phyloP scores from a whole-genome alignment of 2,888 invertebrate species.

The Ischnus inquisitorius region DNA sequence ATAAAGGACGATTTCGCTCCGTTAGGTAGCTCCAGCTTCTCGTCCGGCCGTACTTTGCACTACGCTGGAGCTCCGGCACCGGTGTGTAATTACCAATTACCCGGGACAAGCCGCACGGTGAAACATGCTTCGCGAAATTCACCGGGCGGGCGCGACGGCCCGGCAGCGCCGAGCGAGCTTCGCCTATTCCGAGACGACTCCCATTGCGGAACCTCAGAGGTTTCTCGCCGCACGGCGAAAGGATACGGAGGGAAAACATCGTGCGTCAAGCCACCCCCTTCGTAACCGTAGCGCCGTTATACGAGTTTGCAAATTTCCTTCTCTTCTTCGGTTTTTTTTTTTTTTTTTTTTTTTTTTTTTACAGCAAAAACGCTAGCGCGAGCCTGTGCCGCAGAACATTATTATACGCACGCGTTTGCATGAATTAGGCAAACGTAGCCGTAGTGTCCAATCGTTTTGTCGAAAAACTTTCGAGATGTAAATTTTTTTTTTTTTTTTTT shows the following conservation, averaged over 20 bases:
- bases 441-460: not conserved
- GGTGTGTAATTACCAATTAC: constrained; percentile 73
- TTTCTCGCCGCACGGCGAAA: not conserved
- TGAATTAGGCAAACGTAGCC: not conserved
- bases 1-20: constrained; percentile 31
- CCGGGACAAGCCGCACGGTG: constrained; percentile 44
- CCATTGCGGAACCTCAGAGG: constrained; percentile 22
- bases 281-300: not conserved
- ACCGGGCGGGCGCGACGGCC: not conserved
- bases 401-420: not conserved
- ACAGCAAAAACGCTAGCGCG: not conserved
- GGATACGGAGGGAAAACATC: constrained; percentile 18
- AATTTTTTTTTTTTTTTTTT: not conserved
- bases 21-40: constrained; percentile 30
- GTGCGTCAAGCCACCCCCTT: not conserved
- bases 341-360: constrained; percentile 8
- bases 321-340: not conserved
- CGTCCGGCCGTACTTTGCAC: constrained; percentile 39
- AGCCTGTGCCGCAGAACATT: not conserved
- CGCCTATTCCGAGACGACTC: constrained; percentile 18
- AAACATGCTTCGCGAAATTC: constrained; percentile 43
- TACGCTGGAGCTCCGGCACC: constrained; percentile 39
- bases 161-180: not conserved
- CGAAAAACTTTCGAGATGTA: not conserved
- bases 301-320: constrained; percentile 38